Base-by-base conservation (phyloP, 2,888 invertebrate species). In the Ormyrus rosae region DNA sequence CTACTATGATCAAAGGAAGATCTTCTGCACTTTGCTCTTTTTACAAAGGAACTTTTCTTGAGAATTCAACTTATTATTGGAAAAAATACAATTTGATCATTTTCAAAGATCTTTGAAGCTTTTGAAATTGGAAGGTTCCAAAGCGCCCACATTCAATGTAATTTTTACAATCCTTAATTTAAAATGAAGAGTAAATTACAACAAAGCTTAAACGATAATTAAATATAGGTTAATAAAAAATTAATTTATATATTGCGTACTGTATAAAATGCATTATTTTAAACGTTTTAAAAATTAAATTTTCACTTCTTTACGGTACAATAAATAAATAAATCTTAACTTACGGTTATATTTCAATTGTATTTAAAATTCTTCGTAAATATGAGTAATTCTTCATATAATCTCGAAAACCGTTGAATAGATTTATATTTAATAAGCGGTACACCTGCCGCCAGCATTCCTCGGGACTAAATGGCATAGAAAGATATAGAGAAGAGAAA, bases 1-100 rank as follows among this genome's bases (percentile, higher is more conserved):
- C 60, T 34, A 60, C 7, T 13, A 10, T 60, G 70, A 70, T 70
- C 70, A 70, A 70, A 70, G 50, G 58, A 48, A 46, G 11, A 34
- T 6, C 55, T 34, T n/a, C 10, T 56, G 10, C n/a, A 60, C n/a
- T 34, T 71, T 71, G n/a, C 56, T 56, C 46, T 10, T 8, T 1
- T 19, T 45, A 63, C 55, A 72, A 72, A 64, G 60, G 63, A 72
- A 19, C 48, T 55, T 60, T 61, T 34, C 55, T 61, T 45, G 34
- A 2, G 50, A 11, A 10, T 8, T 13, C 55, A 55, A 46, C 53
- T 63, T 64, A 64, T 72, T 64, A 64, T 64, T 63, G 46, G 48
- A 55, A 53, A 72, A 64, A 64, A 55, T 72, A 63, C 72, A 55
- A 46, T 46, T 13, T 8, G 45, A 10, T 50, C 50, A 56, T 11